Evolutionary conservation across 2,113 vertebrate genomes (phyloP).

Genomic region (Hippocampus zosterae): DNA sequence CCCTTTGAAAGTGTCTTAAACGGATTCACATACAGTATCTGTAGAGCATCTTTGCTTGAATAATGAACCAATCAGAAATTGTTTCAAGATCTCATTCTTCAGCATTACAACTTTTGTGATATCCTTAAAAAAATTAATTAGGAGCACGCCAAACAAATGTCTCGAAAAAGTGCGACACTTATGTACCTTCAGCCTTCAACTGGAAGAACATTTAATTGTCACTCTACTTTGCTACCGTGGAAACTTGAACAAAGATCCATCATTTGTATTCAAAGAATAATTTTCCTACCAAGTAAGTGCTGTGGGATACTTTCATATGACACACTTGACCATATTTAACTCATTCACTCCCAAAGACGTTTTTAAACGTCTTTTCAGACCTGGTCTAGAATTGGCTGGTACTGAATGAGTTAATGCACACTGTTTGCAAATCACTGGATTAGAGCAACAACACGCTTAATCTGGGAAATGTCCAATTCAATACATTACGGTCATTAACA

Average conservation of each 20-base stretch:
- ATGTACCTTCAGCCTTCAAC: neutral
- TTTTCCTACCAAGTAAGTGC: neutral
- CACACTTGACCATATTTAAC: neutral
- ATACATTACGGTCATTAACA: neutral
- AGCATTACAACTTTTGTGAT: neutral
- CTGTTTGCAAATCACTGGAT: neutral
- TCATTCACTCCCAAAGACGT: too few species aligned
- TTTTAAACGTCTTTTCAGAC: too few species aligned
- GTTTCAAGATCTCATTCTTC: neutral
- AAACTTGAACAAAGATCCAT: neutral
- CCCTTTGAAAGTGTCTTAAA: neutral
- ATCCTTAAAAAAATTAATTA: neutral
- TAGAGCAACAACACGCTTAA: neutral
- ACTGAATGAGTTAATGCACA: too few species aligned
- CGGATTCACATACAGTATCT: neutral
- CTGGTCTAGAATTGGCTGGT: too few species aligned
- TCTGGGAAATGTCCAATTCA: neutral
- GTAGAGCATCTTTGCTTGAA: neutral
- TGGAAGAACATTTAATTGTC: neutral
- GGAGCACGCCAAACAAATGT: neutral
- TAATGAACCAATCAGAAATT: neutral
- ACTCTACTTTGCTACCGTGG: neutral
- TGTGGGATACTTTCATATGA: neutral
- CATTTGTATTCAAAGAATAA: neutral
- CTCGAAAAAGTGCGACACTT: neutral